Base-by-base conservation (phyloP, 1,140 invertebrate genomes). In the Nixonia krombeini region DNA sequence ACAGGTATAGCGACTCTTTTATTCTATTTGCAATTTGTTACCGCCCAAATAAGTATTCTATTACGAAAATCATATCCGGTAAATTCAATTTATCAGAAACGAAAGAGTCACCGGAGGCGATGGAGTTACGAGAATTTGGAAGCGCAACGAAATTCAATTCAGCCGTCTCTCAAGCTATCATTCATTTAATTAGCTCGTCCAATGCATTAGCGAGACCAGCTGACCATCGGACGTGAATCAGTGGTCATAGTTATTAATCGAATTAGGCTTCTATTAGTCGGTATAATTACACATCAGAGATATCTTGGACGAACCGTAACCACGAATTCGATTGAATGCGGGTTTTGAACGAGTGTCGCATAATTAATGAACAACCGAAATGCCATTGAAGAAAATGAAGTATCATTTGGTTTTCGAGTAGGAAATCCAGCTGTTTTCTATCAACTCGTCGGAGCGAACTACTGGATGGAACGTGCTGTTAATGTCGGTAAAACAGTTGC, bases 211-310 rank as follows among this genome's bases (percentile, higher is more conserved):
- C 29, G 44, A 33, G 44, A 31, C 62, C 17, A 53, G 44, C 50
- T 13, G 61, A 49, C 13, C 47, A 47, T 72, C 49, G 46, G 51
- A 66, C 56, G 47, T 53, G 59, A 58, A 64, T 67, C 70, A 63
- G 58, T 65, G 52, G 62, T 69, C 69, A 49, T 66, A 72, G 70
- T 80, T 80, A 80, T 80, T 80, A 80, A 79, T 80, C 69, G 65
- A 75, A 74, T 82, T 70, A 73, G 52, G 68, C 65, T 70, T 78
- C 78, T 75, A 80, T 82, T 79, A 79, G 66, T 61, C 55, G 65
- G 59, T 70, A 77, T 79, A 81, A 81, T 75, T 70, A 70, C 55
- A 55, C 70, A 73, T 74, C 70, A 71, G 64, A 74, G 72, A 73
- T 71, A 76, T 70, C 67, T 64, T 72, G 57, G 44, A 59, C 38